phyloP scores from a whole-genome alignment of 1,140 invertebrate genomes.

The Meloidogyne floridensis region DNA sequence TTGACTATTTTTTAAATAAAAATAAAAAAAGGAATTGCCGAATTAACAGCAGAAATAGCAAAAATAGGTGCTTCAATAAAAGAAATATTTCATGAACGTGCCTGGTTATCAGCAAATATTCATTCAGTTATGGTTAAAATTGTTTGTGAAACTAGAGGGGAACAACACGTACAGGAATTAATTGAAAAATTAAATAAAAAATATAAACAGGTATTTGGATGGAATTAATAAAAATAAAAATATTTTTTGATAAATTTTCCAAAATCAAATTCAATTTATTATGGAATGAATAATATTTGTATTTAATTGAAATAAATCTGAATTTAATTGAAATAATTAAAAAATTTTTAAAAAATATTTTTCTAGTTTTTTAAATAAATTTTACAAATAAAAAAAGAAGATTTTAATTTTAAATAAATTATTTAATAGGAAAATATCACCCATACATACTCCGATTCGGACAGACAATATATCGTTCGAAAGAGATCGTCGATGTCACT shows the following conservation, averaged over 20 bases:
- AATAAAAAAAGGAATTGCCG: conserved; percentile 75
- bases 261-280: conserved; percentile 3
- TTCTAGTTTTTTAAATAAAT: no score
- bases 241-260: conserved; percentile 1
- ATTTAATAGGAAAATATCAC: no score
- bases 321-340: no score
- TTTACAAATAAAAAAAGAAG: no score
- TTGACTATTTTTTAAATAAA: conserved; percentile 73
- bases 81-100: conserved; percentile 88
- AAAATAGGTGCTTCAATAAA: conserved; percentile 84
- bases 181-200: conserved; percentile 42
- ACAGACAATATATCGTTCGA: no score
- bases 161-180: conserved; percentile 71
- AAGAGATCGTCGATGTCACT: no score
- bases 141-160: conserved; percentile 81
- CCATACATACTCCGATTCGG: no score
- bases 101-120: conserved; percentile 84
- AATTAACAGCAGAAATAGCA: conserved; percentile 78
- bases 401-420: no score
- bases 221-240: neutral
- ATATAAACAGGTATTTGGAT: conserved; percentile 51
- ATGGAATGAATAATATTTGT: neutral
- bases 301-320: no score
- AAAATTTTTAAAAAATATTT: no score
- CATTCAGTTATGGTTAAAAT: conserved; percentile 76